Conservation (phyloP, 2,797 vertebrate species). For the Coreius guichenoti region DNA sequence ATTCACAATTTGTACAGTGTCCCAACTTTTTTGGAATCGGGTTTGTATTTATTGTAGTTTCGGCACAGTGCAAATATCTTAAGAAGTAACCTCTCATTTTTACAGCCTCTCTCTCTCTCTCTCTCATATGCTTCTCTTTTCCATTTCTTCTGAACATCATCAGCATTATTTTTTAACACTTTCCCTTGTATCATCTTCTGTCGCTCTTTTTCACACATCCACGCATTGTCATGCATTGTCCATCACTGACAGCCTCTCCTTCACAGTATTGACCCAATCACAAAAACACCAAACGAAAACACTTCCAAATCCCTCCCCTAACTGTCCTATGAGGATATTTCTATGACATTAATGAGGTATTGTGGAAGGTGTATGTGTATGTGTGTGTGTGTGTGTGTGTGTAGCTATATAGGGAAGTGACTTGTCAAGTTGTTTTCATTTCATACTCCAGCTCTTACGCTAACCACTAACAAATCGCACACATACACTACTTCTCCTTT, state of each 20-base stretch:
- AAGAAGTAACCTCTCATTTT: neutral
- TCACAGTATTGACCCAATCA: neutral
- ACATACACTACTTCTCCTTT: slow-evolving; percentile 52
- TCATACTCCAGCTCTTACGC: slow-evolving; percentile 64
- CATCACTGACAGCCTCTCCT: neutral
- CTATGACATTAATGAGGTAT: slow-evolving; percentile 10
- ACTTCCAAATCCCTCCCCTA: slow-evolving; percentile 1
- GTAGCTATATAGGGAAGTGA: slow-evolving; percentile 53
- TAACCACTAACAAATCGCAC: slow-evolving; percentile 57
- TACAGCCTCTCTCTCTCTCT: neutral
- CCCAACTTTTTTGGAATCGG: too few relatives aligned
- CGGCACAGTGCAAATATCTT: neutral
- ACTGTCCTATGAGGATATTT: slow-evolving; percentile 8
- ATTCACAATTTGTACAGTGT: too few relatives aligned
- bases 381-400: slow-evolving; percentile 33
- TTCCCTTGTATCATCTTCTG: slow-evolving; percentile 24
- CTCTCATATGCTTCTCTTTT: slow-evolving; percentile 60
- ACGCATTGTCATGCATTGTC: neutral
- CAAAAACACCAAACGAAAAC: neutral
- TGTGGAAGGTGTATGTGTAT: slow-evolving; percentile 30
- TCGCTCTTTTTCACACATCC: neutral
- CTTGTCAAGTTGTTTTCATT: slow-evolving; percentile 61
- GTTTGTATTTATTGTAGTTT: neutral
- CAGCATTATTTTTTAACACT: slow-evolving; percentile 30
- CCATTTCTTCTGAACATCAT: slow-evolving; percentile 69